These are phyloP conservation scores for Neodiprion pinetum DNA, from an alignment of 1,140 invertebrate genomes.

Conservation along the genomic window DNA sequence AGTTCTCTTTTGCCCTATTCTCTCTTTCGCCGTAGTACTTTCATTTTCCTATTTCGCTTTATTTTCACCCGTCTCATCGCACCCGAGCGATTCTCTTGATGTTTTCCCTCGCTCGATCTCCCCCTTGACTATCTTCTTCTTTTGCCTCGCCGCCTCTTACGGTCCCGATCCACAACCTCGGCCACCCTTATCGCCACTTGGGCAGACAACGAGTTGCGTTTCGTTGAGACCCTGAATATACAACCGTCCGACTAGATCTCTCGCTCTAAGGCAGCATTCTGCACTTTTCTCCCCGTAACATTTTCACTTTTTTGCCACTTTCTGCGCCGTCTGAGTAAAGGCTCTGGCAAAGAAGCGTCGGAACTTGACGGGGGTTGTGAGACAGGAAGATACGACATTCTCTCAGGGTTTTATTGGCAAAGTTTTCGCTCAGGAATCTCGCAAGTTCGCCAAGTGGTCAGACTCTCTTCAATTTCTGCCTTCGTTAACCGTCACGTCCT, in stretches of 20 bases:
- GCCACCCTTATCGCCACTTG: slow-evolving; percentile 18
- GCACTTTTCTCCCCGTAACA: background rate
- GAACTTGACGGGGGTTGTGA: too few species aligned
- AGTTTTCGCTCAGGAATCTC: background rate
- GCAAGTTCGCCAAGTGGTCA: too few species aligned
- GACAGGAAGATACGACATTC: background rate
- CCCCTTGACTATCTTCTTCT: background rate
- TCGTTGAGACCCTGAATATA: background rate
- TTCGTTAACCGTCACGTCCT: too few species aligned
- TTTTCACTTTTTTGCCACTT: background rate
- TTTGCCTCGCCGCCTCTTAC: background rate
- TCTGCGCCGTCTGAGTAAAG: background rate
- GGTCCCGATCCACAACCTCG: background rate
- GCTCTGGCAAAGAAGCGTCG: too few species aligned
- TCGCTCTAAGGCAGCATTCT: background rate
- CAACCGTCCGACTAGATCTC: background rate
- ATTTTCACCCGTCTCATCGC: slow-evolving; percentile 47
- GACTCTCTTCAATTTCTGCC: too few species aligned
- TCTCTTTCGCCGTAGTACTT: too few species aligned
- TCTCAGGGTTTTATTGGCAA: background rate
- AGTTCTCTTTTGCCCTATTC: too few species aligned
- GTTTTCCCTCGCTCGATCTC: background rate
- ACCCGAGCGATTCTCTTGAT: slow-evolving; percentile 38
- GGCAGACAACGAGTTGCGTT: background rate
- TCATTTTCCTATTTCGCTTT: slow-evolving; percentile 21